These are phyloP conservation scores for Condylostylus longicornis DNA, from an alignment of 1,140 invertebrate genomes.

Conservation along the genomic window DNA sequence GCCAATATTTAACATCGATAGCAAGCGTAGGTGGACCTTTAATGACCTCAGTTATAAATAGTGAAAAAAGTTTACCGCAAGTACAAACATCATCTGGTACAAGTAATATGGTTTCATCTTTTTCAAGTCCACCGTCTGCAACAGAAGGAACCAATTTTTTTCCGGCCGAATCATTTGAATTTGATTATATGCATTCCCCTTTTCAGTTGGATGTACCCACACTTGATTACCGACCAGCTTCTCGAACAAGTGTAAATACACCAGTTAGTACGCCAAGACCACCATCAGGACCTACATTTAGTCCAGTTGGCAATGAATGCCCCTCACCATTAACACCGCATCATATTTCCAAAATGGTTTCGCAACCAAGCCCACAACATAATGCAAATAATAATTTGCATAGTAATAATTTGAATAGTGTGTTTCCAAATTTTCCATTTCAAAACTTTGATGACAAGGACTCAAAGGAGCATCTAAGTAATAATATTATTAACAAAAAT, in stretches of 20 bases:
- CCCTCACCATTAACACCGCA: conserved; percentile 29
- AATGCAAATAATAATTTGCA: conserved; percentile 34
- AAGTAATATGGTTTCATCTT: conserved; percentile 18
- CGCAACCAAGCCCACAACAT: conserved; percentile 27
- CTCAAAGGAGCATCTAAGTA: conserved; percentile 27
- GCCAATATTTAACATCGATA: conserved; percentile 12
- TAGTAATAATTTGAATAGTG: too few relatives aligned
- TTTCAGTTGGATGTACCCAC: conserved; percentile 26
- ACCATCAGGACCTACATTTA: conserved; percentile 29
- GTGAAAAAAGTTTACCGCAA: conserved; percentile 26
- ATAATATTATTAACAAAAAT: conserved; percentile 20
- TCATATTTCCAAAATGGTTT: conserved; percentile 23
- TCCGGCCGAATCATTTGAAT: conserved; percentile 26
- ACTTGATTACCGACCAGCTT: conserved; percentile 30
- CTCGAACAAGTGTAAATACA: conserved; percentile 27
- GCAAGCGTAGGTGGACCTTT: conserved; percentile 42
- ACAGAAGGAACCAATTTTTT: conserved; percentile 15
- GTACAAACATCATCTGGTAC: conserved; percentile 7
- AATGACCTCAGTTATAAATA: conserved; percentile 49
- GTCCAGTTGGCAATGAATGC: conserved; percentile 23
- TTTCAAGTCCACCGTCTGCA: conserved; percentile 27
- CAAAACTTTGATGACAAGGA: conserved; percentile 18
- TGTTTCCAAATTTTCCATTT: conserved; percentile 17
- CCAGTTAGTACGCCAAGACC: conserved; percentile 28
- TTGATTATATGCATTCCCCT: conserved; percentile 29